Conservation (phyloP, 1,140 invertebrate genomes). For the Aphidius ervi region DNA sequence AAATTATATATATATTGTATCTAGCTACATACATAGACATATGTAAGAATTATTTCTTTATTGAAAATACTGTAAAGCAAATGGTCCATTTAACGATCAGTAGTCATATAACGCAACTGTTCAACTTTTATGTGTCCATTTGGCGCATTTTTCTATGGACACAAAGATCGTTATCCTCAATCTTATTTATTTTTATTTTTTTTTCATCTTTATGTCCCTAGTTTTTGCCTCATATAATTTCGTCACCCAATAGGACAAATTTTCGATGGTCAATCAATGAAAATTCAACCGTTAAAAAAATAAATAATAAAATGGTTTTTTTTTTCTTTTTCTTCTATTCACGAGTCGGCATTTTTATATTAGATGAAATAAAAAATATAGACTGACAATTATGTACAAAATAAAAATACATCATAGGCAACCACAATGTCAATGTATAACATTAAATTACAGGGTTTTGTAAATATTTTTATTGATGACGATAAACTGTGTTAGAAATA, state of each 20-base stretch:
- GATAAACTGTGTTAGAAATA: too few relatives aligned
- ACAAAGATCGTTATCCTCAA: slow-evolving; percentile 7
- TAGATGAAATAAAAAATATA: too few relatives aligned
- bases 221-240: slow-evolving; percentile 5
- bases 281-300: slow-evolving; percentile 17
- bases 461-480: too few relatives aligned
- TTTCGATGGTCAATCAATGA: slow-evolving; percentile 8
- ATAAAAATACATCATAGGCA: slow-evolving; percentile 10
- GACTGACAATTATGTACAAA: not conserved
- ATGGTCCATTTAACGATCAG: too few relatives aligned
- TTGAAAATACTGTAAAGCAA: too few relatives aligned
- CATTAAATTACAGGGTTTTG: slow-evolving; percentile 18
- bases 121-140: not conserved
- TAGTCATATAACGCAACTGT: slow-evolving; percentile 7
- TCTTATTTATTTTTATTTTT: not conserved
- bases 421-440: slow-evolving; percentile 17
- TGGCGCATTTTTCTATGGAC: too few relatives aligned
- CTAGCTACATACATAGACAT: too few relatives aligned
- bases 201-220: slow-evolving; percentile 1
- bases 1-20: too few relatives aligned
- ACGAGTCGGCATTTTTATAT: too few relatives aligned
- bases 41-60: too few relatives aligned
- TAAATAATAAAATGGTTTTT: slow-evolving; percentile 12
- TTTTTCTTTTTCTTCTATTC: not conserved
- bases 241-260: slow-evolving; percentile 4